Conservation (phyloP, 2,797 vertebrate species). For the Sternotherus odoratus region DNA sequence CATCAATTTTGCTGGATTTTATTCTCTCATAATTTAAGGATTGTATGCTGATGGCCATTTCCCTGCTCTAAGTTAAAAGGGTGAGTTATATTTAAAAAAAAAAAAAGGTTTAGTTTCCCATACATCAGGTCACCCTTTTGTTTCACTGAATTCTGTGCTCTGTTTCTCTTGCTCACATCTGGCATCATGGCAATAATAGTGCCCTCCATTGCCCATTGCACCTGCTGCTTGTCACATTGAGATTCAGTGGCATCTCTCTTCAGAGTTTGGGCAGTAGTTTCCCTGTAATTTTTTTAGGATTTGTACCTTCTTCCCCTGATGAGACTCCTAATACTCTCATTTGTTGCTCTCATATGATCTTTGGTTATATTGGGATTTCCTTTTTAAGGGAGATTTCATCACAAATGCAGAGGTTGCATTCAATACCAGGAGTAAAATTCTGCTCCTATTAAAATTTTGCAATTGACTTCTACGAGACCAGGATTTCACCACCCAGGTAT, state of each 20-base stretch:
- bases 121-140: not conserved
- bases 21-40: not conserved
- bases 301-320: not conserved
- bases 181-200: rapidly evolving
- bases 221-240: not conserved
- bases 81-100: not conserved
- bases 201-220: not conserved
- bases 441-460: not conserved
- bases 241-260: not conserved
- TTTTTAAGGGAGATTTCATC: conserved; percentile 12
- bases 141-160: not conserved
- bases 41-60: not conserved
- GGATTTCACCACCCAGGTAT: conserved; percentile 4
- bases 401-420: conserved; percentile 11
- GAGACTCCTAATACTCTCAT: not conserved
- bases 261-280: not conserved
- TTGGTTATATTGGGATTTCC: not conserved
- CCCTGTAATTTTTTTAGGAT: not conserved
- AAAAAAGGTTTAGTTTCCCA: not conserved
- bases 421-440: conserved; percentile 7
- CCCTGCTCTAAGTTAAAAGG: not conserved
- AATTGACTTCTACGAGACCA: not conserved
- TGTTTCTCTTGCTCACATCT: not conserved
- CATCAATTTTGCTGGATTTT: not conserved
- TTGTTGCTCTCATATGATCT: not conserved